These are phyloP conservation scores for Eulacestoma nigropectus DNA, from an alignment of 2,113 vertebrate species.

Conservation along the genomic window DNA sequence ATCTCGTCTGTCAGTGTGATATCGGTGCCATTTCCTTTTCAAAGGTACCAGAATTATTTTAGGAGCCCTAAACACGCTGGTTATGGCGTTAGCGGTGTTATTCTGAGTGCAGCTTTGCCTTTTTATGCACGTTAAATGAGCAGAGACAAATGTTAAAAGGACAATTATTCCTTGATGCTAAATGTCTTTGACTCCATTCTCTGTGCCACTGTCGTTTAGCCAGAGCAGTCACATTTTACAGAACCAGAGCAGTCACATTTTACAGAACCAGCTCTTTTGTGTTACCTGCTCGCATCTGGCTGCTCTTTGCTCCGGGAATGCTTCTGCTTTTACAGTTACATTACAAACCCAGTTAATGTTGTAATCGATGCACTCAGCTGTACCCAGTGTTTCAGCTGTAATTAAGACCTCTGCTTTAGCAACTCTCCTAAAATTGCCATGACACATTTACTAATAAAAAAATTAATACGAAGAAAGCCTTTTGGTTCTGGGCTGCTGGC, in stretches of 20 bases:
- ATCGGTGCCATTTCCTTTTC: not conserved
- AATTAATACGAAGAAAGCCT: slow-evolving; percentile 39
- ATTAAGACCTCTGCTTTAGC: slow-evolving; percentile 46
- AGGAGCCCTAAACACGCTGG: not conserved
- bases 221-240: not conserved
- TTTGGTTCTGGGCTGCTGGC: slow-evolving; percentile 21
- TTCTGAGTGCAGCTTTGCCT: not conserved
- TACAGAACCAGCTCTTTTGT: not conserved
- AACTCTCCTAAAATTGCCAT: slow-evolving; percentile 19
- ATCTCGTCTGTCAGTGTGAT: not conserved
- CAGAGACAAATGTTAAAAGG: not conserved
- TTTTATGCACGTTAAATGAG: not conserved
- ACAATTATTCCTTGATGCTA: not conserved
- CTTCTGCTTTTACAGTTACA: not conserved
- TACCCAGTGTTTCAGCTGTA: slow-evolving; percentile 13
- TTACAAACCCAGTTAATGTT: slow-evolving; percentile 8
- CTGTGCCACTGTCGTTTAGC: not conserved
- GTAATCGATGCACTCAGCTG: slow-evolving; percentile 30
- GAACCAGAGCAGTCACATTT: not conserved
- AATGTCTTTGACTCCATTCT: not conserved
- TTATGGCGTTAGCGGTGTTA: not conserved
- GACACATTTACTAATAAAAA: slow-evolving; percentile 53
- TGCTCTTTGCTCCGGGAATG: not conserved
- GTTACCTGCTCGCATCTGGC: not conserved
- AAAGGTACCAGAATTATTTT: not conserved